phyloP scores from a whole-genome alignment of 2,888 invertebrate genomes.

The Agrochola macilenta region DNA sequence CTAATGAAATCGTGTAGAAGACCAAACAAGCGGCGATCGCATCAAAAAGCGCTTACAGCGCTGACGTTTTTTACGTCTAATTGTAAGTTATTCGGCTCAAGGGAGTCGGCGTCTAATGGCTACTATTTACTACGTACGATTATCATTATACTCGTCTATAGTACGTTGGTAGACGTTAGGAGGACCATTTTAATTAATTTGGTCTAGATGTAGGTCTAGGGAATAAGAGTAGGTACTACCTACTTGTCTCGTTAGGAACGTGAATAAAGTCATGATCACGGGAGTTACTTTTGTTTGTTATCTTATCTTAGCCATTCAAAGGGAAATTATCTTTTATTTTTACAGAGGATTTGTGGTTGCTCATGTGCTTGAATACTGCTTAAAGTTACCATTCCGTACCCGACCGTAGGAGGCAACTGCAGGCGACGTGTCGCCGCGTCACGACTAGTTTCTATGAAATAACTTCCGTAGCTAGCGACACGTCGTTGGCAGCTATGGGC shows the following conservation, averaged over 20 bases:
- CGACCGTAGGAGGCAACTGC: no score
- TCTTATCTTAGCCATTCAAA: not conserved
- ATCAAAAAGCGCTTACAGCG: slow-evolving; percentile 85
- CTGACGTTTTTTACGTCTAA: slow-evolving; percentile 81
- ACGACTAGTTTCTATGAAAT: no score
- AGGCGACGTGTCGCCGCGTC: no score
- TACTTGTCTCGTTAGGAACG: not conserved
- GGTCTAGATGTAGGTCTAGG: slow-evolving; percentile 13
- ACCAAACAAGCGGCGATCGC: slow-evolving; percentile 80
- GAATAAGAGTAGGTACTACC: not conserved
- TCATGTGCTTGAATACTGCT: not conserved
- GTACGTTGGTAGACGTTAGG: slow-evolving; percentile 35
- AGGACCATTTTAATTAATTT: slow-evolving; percentile 53
- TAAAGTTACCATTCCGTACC: not conserved
- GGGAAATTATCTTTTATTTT: not conserved
- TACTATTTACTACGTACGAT: slow-evolving; percentile 62
- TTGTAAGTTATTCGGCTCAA: slow-evolving; percentile 80
- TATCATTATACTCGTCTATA: slow-evolving; percentile 63
- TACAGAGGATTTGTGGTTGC: not conserved
- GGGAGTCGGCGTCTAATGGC: slow-evolving; percentile 64
- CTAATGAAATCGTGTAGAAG: slow-evolving; percentile 84
- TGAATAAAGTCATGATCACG: not conserved
- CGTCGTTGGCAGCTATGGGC: no score
- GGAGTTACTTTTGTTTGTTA: not conserved
- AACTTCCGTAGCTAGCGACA: no score